A percentile compares a stretch with the other conserved stretches of the same genome.
These are phyloP conservation scores for Helicoverpa zea DNA, from an alignment of 1,140 invertebrate genomes.

Conservation along the genomic window DNA sequence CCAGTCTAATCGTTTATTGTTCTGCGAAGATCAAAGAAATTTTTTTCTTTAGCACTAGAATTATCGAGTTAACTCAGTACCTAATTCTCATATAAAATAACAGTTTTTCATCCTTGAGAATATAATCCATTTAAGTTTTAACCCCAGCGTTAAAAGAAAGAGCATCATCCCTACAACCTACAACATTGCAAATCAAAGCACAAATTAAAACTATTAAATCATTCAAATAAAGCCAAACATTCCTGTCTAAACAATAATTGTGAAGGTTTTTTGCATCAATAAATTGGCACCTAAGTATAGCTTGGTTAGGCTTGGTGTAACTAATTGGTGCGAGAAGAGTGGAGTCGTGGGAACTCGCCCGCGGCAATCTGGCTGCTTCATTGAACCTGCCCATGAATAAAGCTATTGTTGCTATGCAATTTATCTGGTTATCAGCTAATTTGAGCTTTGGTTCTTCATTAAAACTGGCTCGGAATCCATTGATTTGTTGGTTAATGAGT, in stretches of 20 bases:
- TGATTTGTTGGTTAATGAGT: neutral
- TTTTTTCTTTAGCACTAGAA: too few relatives aligned
- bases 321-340: slow-evolving; percentile 60
- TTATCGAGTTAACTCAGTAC: too few relatives aligned
- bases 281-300: slow-evolving; percentile 48
- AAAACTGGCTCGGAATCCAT: neutral
- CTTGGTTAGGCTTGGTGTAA: slow-evolving; percentile 60
- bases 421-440: slow-evolving; percentile 13
- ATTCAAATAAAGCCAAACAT: slow-evolving; percentile 20
- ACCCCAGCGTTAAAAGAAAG: neutral
- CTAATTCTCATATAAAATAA: too few relatives aligned
- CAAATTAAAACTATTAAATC: slow-evolving; percentile 1
- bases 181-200: neutral
- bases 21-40: too few relatives aligned
- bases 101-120: too few relatives aligned
- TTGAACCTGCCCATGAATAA: slow-evolving; percentile 19
- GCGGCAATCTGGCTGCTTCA: slow-evolving; percentile 14
- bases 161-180: neutral
- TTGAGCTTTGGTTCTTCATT: slow-evolving; percentile 6
- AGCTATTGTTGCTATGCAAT: slow-evolving; percentile 34
- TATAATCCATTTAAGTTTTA: too few relatives aligned
- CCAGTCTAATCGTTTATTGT: too few relatives aligned
- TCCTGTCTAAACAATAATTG: slow-evolving; percentile 8
- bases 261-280: slow-evolving; percentile 30
- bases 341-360: slow-evolving; percentile 59